These are phyloP conservation scores for Eudyptes chrysolophus DNA, from an alignment of 2,113 vertebrate genomes.

Conservation along the genomic window DNA sequence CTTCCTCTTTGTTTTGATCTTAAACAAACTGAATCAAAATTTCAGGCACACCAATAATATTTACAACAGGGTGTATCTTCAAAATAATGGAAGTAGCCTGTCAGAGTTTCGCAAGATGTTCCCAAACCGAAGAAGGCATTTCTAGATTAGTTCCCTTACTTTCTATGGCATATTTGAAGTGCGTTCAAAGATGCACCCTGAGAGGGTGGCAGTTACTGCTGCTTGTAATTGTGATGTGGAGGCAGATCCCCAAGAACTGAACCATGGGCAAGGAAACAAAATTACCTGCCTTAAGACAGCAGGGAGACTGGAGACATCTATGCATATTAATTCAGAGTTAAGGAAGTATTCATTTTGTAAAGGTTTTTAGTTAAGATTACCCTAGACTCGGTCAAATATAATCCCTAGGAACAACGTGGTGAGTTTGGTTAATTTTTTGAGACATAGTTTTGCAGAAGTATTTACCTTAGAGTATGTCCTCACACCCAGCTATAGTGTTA, in stretches of 20 bases:
- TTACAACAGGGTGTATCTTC: not conserved
- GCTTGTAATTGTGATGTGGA: not conserved
- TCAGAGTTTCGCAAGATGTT: not conserved
- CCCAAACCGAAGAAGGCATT: not conserved
- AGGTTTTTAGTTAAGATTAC: not conserved
- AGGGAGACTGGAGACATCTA: not conserved
- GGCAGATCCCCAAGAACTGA: not conserved
- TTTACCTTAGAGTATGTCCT: not conserved
- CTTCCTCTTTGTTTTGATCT: not conserved
- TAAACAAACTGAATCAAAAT: not conserved
- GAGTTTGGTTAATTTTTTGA: not conserved
- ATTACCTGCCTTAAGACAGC: not conserved
- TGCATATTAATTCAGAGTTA: not conserved
- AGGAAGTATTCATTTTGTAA: not conserved
- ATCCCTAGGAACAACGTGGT: not conserved
- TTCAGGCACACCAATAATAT: not conserved
- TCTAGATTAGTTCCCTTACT: not conserved
- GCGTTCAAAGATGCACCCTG: not conserved
- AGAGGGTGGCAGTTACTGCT: not conserved
- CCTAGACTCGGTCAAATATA: not conserved
- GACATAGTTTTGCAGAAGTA: not conserved
- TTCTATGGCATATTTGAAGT: not conserved
- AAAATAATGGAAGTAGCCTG: not conserved
- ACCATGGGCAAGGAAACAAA: not conserved
- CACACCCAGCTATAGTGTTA: fast-evolving